A percentile compares a stretch with the other conserved stretches of the same genome.
These are phyloP conservation scores for Labeo rohita DNA, from an alignment of 2,113 vertebrate species.

Conservation along the genomic window DNA sequence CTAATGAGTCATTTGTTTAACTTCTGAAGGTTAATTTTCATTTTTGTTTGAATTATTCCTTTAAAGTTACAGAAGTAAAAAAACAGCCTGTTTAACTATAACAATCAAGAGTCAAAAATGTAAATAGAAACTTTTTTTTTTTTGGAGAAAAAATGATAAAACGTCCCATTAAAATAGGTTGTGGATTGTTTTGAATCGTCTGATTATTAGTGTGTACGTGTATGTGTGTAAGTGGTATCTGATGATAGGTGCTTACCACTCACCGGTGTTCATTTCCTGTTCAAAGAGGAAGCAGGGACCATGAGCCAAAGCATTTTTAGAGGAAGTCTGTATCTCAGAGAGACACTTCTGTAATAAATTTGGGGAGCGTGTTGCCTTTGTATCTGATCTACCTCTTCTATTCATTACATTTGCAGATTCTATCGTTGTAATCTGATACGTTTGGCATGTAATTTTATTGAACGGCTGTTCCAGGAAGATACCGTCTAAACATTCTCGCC, in stretches of 20 bases:
- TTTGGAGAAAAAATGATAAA: not conserved
- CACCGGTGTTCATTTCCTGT: constrained; percentile 56
- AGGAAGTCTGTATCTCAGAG: constrained; percentile 49
- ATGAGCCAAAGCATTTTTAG: constrained; percentile 41
- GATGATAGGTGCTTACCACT: constrained; percentile 43
- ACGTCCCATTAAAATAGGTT: not conserved
- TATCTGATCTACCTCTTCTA: constrained; percentile 56
- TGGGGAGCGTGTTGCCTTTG: constrained; percentile 51
- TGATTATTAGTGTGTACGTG: not conserved
- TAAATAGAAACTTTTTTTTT: not conserved
- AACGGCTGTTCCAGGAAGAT: constrained; percentile 53
- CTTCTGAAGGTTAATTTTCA: too few relatives aligned
- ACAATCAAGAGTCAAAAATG: not conserved
- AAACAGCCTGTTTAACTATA: not conserved
- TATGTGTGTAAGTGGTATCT: constrained; percentile 14
- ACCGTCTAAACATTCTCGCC: constrained; percentile 46
- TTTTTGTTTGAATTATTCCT: too few relatives aligned
- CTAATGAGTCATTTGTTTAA: too few relatives aligned
- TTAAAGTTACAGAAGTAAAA: not conserved
- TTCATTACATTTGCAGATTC: constrained; percentile 64
- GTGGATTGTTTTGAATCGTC: not conserved
- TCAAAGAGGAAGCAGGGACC: constrained; percentile 40
- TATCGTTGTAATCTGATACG: constrained; percentile 59
- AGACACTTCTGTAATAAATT: constrained; percentile 60
- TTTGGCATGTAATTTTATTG: constrained; percentile 61